Evolutionary conservation across 2,888 invertebrate genomes (phyloP).

Genomic region (Vanessa cardui): DNA sequence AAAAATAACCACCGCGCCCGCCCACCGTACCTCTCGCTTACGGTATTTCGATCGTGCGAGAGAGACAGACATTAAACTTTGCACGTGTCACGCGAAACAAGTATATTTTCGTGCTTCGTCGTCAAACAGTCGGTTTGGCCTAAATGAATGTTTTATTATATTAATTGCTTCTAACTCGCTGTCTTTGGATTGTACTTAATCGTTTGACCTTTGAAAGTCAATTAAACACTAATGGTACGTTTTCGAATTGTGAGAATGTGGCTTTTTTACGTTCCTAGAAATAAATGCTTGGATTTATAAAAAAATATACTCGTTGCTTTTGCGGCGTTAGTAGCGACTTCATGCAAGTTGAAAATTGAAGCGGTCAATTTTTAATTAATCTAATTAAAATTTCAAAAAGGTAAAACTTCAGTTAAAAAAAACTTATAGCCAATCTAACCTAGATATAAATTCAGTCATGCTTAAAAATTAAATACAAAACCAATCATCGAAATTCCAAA

Average conservation of each 20-base stretch:
- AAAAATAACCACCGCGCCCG: conserved; percentile 68
- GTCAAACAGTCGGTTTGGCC: conserved; percentile 49
- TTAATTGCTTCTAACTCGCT: conserved; percentile 61
- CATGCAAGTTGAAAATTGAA: background rate
- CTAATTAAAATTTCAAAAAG: background rate
- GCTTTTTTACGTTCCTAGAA: conserved; percentile 3
- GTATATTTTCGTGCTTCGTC: conserved; percentile 56
- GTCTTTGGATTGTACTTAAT: conserved; percentile 44
- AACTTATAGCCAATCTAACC: background rate
- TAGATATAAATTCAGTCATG: background rate
- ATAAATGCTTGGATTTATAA: conserved; percentile 3
- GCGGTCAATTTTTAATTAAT: background rate
- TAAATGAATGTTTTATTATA: conserved; percentile 68
- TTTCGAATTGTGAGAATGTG: conserved; percentile 21
- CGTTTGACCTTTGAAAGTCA: conserved; percentile 40
- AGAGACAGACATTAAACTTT: conserved; percentile 51
- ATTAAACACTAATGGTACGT: conserved; percentile 31
- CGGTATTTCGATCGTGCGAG: conserved; percentile 78
- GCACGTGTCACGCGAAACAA: conserved; percentile 52
- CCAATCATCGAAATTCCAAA: background rate
- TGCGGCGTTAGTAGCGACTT: no score
- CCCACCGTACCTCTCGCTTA: conserved; percentile 69
- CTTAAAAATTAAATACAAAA: background rate
- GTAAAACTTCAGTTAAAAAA: background rate
- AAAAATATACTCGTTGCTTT: background rate